These are phyloP conservation scores for Melopsittacus undulatus DNA, from an alignment of 2,797 vertebrate species.

Conservation along the genomic window DNA sequence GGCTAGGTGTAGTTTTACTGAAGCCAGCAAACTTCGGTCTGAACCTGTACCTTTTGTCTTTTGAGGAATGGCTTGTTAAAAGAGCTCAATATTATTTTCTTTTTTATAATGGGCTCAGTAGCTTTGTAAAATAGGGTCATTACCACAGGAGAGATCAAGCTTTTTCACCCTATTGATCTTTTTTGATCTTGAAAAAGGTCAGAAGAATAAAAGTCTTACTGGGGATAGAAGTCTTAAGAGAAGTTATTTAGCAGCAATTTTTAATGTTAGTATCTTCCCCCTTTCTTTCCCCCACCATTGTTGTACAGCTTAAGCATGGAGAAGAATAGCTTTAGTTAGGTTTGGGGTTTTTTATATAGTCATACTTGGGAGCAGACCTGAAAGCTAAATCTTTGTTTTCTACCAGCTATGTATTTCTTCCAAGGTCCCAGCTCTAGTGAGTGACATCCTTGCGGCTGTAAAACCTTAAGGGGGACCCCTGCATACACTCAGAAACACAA, in stretches of 20 bases:
- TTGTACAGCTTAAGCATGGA: neutral
- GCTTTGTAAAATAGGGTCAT: constrained; percentile 7
- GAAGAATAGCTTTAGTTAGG: neutral
- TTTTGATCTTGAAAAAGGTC: constrained; percentile 41
- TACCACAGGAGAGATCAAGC: constrained; percentile 21
- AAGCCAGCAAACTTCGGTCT: neutral
- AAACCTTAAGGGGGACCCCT: constrained; percentile 77
- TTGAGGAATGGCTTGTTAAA: neutral
- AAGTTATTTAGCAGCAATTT: neutral
- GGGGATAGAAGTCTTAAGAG: constrained; percentile 48
- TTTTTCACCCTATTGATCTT: constrained; percentile 35
- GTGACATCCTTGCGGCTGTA: constrained; percentile 26
- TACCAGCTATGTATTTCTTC: neutral
- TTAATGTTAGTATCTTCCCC: neutral
- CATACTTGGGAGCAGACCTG: neutral
- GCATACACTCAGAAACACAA: constrained; percentile 84
- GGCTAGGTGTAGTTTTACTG: neutral
- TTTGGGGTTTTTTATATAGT: neutral
- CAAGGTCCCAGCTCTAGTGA: constrained; percentile 32
- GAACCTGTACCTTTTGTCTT: neutral
- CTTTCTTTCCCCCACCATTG: neutral
- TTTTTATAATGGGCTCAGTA: neutral
- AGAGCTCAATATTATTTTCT: neutral
- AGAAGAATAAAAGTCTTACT: constrained; percentile 46
- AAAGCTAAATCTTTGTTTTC: constrained; percentile 37